phyloP scores from a whole-genome alignment of 2,888 invertebrate genomes.

The Xestia sexstrigata region DNA sequence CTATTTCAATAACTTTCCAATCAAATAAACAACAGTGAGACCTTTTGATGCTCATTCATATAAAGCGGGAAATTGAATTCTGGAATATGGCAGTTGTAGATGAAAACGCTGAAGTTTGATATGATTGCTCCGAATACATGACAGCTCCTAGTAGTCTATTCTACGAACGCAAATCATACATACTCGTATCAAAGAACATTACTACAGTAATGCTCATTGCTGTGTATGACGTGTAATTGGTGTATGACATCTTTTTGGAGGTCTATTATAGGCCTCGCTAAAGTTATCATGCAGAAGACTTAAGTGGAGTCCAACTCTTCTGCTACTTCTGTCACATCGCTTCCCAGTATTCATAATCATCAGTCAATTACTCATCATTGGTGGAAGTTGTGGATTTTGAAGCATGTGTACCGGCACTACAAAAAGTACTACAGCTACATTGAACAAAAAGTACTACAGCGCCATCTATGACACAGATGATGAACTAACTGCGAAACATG shows the following conservation, averaged over 20 bases:
- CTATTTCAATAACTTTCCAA: neutral
- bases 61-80: conserved; percentile 5
- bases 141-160: neutral
- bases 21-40: neutral
- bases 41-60: neutral
- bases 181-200: neutral
- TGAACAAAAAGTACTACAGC: no score
- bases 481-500: no score
- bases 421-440: no score
- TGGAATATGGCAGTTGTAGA: neutral
- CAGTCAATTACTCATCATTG: neutral
- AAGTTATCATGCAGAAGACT: neutral
- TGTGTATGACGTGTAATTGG: neutral
- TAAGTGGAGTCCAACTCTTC: neutral
- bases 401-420: no score
- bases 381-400: no score
- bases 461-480: no score
- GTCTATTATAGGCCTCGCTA: neutral
- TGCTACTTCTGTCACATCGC: neutral
- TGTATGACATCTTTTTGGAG: neutral
- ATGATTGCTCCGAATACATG: neutral
- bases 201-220: neutral
- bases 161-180: neutral
- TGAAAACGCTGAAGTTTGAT: neutral
- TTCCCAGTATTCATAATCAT: neutral